A percentile compares a stretch with the other conserved stretches of the same genome.
Evolutionary conservation across 1,140 invertebrate species (phyloP).

Genomic region (Cyrtorhinus lividipennis): DNA sequence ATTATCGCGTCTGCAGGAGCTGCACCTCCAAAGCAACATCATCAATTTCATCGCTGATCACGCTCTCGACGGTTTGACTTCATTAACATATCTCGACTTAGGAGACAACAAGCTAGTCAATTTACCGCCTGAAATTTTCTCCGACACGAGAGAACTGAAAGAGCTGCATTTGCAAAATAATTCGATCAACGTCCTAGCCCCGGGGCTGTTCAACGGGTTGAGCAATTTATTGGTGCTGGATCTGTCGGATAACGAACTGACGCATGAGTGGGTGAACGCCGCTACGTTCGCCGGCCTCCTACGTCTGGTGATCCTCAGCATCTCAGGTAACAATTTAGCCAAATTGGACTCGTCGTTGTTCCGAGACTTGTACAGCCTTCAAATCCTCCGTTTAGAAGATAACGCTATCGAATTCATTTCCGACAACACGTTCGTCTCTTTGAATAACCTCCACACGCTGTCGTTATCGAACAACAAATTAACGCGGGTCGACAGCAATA

Average conservation of each 20-base stretch:
- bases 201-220: slow-evolving; percentile 68
- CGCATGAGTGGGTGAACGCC: slow-evolving; percentile 71
- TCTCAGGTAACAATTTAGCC: slow-evolving; percentile 64
- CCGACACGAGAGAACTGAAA: slow-evolving; percentile 59
- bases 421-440: slow-evolving; percentile 64
- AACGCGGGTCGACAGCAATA: slow-evolving; percentile 55
- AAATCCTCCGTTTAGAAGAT: slow-evolving; percentile 65
- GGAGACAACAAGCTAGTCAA: slow-evolving; percentile 67
- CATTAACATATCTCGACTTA: slow-evolving; percentile 59
- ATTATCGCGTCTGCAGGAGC: slow-evolving; percentile 43
- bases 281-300: slow-evolving; percentile 72
- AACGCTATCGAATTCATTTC: slow-evolving; percentile 67
- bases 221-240: slow-evolving; percentile 67
- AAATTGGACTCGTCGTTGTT: slow-evolving; percentile 66
- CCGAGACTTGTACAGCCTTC: slow-evolving; percentile 60
- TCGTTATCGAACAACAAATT: slow-evolving; percentile 75
- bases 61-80: slow-evolving; percentile 60
- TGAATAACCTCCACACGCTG: slow-evolving; percentile 69
- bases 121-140: slow-evolving; percentile 66
- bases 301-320: slow-evolving; percentile 60
- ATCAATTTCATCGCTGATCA: slow-evolving; percentile 64
- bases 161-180: slow-evolving; percentile 75
- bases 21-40: slow-evolving; percentile 50
- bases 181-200: slow-evolving; percentile 69
- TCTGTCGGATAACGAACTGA: slow-evolving; percentile 70